Evolutionary conservation across 2,888 invertebrate species (phyloP), one percentile per base, ranked within the genome.

Genomic region (Drosophila fungiperda): DNA sequence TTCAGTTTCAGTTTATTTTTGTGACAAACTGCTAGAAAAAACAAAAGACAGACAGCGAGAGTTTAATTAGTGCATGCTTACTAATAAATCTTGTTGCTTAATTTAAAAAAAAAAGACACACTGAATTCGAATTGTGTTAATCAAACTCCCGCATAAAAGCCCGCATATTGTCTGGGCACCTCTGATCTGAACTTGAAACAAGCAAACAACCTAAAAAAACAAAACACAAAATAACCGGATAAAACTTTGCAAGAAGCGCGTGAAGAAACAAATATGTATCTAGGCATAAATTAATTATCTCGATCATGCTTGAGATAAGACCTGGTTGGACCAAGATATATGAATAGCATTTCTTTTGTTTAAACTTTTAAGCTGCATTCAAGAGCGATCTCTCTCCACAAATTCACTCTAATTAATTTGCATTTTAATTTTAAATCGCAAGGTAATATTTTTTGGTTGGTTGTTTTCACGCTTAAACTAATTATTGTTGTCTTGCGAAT

Each of bases 11-110:
- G 36, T 45, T 80, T 29, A 26, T 68, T 68, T 67, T 40, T 63
- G 72, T 72, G 82, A 79, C 72, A 79, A 74, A 67, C 53, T 73
- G 74, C 59, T 72, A 68, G 80, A 76, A 71, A 76, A 50, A 61
- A 52, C 36, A 50, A 63, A 49, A 15, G 23, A 54, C 36, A 60
- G 62, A 68, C 66, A 78, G 77, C 78, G 76, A 68, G 68, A 82
- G 78, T 82, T 87, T 91, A 89, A 89, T 89, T 91, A 89, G 89
- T 91, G 91, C 91, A 89, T 84, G 89, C 72, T 78, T 81, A 84
- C 90, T 89, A 89, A 89, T 91, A 91, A 91, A 82, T 79, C 79
- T 79, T 70, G 83, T 85, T 86, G 88, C 81, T 77, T 79, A 89
- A 83, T 72, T 74, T 69, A 83, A 73, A 59, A 67, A 60, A 68